Percentiles rank a stretch among this genome's conserved stretches.
Evolutionary conservation across 2,888 invertebrate genomes (phyloP).

Genomic region (Conchocele bisecta): DNA sequence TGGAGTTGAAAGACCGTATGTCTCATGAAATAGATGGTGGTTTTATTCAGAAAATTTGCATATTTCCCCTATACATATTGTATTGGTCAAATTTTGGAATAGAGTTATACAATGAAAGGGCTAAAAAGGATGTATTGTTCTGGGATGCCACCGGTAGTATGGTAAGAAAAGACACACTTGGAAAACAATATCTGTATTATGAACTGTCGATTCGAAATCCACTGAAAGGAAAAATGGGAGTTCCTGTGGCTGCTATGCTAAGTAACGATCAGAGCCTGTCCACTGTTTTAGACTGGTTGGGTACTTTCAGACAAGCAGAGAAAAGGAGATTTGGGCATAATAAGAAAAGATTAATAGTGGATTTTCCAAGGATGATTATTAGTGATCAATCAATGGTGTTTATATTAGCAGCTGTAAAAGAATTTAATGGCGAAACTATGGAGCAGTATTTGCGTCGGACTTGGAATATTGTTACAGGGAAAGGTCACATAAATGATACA

Average conservation of each 20-base stretch:
- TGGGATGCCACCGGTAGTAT: constrained; percentile 37
- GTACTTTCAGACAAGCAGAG: neutral
- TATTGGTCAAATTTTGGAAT: constrained; percentile 27
- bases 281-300: constrained; percentile 15
- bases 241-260: constrained; percentile 30
- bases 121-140: constrained; percentile 16
- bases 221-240: constrained; percentile 38
- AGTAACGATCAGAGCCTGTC: constrained; percentile 24
- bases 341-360: neutral
- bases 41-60: constrained; percentile 27
- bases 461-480: constrained; percentile 12
- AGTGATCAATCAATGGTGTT: constrained; percentile 38
- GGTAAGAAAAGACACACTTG: constrained; percentile 12
- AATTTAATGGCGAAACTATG: constrained; percentile 23
- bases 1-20: constrained; percentile 9
- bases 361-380: constrained; percentile 6
- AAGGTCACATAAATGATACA: neutral
- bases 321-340: constrained; percentile 1
- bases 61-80: constrained; percentile 19
- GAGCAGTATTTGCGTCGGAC: neutral
- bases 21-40: constrained; percentile 5
- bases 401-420: constrained; percentile 15
- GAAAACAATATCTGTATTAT: constrained; percentile 34
- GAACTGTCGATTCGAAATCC: constrained; percentile 22
- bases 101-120: constrained; percentile 18